Conservation (phyloP, 2,888 invertebrate species). For the Enchytraeus crypticus region DNA sequence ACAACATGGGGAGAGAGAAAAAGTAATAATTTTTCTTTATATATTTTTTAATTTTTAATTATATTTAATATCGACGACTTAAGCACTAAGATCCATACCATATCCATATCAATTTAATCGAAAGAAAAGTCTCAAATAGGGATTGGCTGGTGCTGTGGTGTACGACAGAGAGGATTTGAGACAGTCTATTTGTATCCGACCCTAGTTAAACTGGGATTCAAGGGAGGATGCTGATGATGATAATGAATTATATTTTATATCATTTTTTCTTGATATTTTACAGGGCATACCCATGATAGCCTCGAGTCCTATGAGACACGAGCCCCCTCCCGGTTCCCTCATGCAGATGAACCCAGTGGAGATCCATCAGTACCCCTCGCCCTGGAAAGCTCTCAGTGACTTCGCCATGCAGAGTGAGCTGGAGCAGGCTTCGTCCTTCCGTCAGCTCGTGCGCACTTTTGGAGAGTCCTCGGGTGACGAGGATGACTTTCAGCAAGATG, state of each 20-base stretch:
- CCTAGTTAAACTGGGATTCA: too few species aligned
- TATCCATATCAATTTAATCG: too few species aligned
- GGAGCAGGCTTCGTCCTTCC: conserved; percentile 77
- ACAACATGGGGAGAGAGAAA: too few species aligned
- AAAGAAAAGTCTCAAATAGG: too few species aligned
- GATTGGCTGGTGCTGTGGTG: too few species aligned
- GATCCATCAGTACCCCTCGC: conserved; percentile 81
- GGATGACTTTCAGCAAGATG: conserved; percentile 32
- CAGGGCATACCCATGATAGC: conserved; percentile 97
- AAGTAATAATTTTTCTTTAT: too few species aligned
- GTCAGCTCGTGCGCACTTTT: conserved; percentile 73
- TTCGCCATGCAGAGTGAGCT: conserved; percentile 89
- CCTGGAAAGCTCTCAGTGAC: conserved; percentile 88
- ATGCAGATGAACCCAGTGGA: conserved; percentile 63
- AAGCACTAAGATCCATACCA: too few species aligned
- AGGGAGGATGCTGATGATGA: too few species aligned
- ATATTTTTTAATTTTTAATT: too few species aligned
- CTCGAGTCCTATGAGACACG: conserved; percentile 61
- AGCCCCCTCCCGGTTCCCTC: conserved; percentile 33
- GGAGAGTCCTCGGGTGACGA: conserved; percentile 27
- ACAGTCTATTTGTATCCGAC: too few species aligned
- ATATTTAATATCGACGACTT: too few species aligned
- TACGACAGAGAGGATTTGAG: too few species aligned
- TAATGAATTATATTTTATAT: not conserved
- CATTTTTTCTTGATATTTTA: conserved; percentile 57